Base-by-base conservation (phyloP, 2,113 vertebrate species). In the Rousettus leschenaultii region DNA sequence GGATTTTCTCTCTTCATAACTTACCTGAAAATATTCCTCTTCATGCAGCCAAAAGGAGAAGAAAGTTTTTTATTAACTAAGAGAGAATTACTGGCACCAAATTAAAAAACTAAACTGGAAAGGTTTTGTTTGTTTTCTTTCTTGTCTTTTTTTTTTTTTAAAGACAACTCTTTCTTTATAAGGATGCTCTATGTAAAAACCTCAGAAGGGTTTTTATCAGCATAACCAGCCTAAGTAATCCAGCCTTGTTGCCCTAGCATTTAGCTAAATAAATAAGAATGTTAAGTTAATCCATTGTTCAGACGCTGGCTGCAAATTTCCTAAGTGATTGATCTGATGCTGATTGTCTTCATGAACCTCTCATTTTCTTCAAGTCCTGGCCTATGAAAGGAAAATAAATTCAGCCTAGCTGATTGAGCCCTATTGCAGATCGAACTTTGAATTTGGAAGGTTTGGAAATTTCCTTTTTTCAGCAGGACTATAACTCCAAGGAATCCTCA, bases 301-400 rank as follows among this genome's bases (percentile, higher is more conserved):
- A 53, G 85, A 97, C 83, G 30, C 88, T 92, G 80, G 61, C 66
- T 88, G 77, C 84, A 90, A 30, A 94, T 88, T 96, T 55, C 35
- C 77, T 71, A 95, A 96, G 91, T 94, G 87, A 96, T 96, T 96
- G 89, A 97, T 95, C 94, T 82, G 63, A 94, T 94, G 87, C 68
- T 95, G 77, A 91, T 92, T 96, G 96, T 92, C 94, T 86, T 11
- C 66, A 48, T 93, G 77, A 82, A 95, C 57, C 75, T 80, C 13
- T 91, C 43, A 79, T 30, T 74, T 68, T 73, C 85, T 94, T 92
- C 85, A 73, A 57, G 77, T 38, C 77, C 57, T 82, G 59, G 61
- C 48, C 85, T 92, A 38, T 51, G 68, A 90, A 77, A 71, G 45
- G 45, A 51, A 94, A 96, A 86, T 65, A 83, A 83, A 83, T 59